Percentiles rank a stretch among this genome's conserved stretches.
Evolutionary conservation across 2,113 vertebrate species (phyloP).

Genomic region (Eidolon helvum): DNA sequence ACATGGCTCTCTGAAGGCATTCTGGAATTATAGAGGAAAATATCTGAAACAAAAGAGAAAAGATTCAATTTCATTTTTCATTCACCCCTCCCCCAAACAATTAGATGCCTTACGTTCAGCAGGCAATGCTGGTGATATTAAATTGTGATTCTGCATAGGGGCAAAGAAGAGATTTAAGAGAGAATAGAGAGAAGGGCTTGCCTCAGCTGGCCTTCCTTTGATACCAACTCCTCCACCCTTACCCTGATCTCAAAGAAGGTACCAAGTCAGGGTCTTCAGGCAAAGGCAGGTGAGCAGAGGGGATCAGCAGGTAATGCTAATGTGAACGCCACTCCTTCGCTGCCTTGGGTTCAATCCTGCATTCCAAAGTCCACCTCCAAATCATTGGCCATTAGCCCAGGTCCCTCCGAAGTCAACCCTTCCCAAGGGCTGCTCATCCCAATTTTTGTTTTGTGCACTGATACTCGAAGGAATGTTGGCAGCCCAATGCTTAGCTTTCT

Average conservation of each 20-base stretch:
- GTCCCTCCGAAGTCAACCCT: background rate
- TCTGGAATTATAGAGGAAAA: slow-evolving; percentile 84
- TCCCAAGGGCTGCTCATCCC: background rate
- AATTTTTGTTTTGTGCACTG: background rate
- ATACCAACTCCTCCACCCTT: background rate
- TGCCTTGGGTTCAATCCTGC: background rate
- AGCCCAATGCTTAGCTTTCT: background rate
- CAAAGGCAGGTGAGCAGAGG: background rate
- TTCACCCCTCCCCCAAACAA: background rate
- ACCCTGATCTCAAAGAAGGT: background rate
- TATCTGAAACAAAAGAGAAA: slow-evolving; percentile 80
- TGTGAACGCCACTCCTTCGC: background rate
- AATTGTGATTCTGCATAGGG: background rate
- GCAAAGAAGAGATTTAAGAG: background rate
- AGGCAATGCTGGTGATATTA: fast-evolving
- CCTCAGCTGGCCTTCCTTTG: background rate
- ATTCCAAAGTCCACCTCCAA: background rate
- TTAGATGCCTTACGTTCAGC: background rate
- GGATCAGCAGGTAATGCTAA: background rate
- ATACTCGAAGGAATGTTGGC: background rate
- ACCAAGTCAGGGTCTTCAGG: background rate
- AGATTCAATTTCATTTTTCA: background rate
- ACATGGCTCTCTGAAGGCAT: slow-evolving; percentile 82
- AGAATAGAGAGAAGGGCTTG: background rate
- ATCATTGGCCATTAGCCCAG: background rate